A percentile compares a stretch with the other conserved stretches of the same genome.
phyloP scores from a whole-genome alignment of 2,113 vertebrate genomes.

The Myrmecophaga tridactyla region DNA sequence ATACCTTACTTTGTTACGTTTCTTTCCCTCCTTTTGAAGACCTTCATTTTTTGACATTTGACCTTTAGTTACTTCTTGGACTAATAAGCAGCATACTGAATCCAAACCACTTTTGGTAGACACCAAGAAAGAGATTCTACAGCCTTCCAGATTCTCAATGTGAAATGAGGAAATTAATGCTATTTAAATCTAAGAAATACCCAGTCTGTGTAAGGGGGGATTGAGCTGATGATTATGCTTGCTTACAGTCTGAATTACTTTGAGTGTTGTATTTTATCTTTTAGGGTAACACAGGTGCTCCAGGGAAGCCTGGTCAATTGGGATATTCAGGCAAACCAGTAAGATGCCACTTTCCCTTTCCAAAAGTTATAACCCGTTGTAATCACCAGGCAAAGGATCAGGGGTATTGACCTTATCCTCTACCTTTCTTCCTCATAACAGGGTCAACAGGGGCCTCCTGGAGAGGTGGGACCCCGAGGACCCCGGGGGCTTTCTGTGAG shows the following conservation, averaged over 20 bases:
- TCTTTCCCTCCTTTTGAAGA: no score
- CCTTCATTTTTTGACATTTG: background rate
- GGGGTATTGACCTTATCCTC: background rate
- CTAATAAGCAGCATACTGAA: background rate
- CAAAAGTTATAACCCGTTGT: background rate
- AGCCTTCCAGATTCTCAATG: background rate
- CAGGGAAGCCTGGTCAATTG: conserved; percentile 90
- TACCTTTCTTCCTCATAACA: conserved; percentile 69
- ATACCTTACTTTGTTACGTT: no score
- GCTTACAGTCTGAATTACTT: background rate
- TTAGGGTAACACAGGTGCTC: conserved; percentile 89
- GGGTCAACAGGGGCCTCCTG: conserved; percentile 93
- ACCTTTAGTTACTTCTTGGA: background rate
- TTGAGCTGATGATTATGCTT: background rate
- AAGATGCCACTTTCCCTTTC: conserved; percentile 70
- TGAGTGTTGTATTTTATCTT: conserved; percentile 49
- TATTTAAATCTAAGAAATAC: background rate
- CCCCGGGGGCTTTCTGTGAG: conserved; percentile 91
- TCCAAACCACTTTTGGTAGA: background rate
- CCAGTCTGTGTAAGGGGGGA: background rate
- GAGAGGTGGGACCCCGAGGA: conserved; percentile 90
- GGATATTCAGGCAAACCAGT: conserved; percentile 95
- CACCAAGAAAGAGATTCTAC: background rate
- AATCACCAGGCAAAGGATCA: background rate
- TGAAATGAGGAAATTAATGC: background rate